Base-by-base conservation (phyloP, 1,140 invertebrate genomes). In the Littorina saxatilis region DNA sequence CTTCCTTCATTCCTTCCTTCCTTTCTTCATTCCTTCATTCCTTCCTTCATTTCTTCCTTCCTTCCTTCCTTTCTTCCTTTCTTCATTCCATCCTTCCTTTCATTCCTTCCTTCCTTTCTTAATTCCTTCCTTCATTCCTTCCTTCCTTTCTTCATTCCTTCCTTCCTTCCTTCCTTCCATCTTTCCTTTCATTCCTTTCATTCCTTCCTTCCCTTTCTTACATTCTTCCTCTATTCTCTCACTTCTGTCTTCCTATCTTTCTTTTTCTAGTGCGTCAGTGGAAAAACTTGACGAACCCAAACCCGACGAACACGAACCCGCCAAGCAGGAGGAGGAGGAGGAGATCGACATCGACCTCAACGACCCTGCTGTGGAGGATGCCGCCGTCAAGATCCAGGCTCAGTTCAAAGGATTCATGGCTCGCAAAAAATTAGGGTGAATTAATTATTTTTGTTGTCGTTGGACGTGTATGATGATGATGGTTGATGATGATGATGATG, bases 341-440 rank as follows among this genome's bases (percentile, higher is more conserved):
- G 47, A 50, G 47, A 50, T 27, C 27, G 55, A 20, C 27, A 1
- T 20, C 20, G 1, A n/a, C 27, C 0, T 0, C 5, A 23, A 17
- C 13, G 55, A 23, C 20, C 27, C 20, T 20, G 55, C 85, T n/a
- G 85, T 86, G 39, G 85, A 87, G 37, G 83, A 86, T 23, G 90
- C 90, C 3, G 90, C 90, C 29, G 79, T 78, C 20, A 89, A 83
- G 72, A 91, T 91, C 61, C 90, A 91, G 81, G 84, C 89, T 58
- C 85, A 85, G 32, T 89, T 87, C 85, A 84, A 88, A 80, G 90
- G 91, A 58, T 84, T 84, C 83, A 84, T 88, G 70, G 86, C 83
- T 39, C 82, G 90, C 72, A n/a, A n/a, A n/a, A n/a, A n/a, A n/a
- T n/a, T n/a, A n/a, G n/a, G n/a, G n/a, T n/a, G n/a, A n/a, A n/a